These are phyloP conservation scores for Cyrtorhinus lividipennis DNA, from an alignment of 1,140 invertebrate genomes.

Conservation along the genomic window DNA sequence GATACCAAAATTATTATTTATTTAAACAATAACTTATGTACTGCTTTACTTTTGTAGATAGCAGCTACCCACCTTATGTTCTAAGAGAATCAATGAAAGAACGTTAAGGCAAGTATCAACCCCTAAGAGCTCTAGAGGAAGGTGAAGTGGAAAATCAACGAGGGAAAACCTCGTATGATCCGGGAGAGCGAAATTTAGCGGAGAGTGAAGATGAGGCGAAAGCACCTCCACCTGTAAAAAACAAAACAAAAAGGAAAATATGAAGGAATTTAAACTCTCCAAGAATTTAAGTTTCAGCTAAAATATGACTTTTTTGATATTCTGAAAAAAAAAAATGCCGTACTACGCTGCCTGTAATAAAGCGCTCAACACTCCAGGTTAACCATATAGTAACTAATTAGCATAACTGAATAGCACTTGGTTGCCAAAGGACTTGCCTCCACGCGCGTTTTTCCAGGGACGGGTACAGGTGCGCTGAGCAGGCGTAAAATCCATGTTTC, in stretches of 20 bases:
- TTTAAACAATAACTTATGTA: too few species aligned
- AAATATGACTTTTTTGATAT: too few species aligned
- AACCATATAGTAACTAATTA: too few species aligned
- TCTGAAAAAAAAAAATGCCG: too few species aligned
- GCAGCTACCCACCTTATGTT: constrained; percentile 98
- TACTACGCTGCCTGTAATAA: too few species aligned
- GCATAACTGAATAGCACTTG: neutral
- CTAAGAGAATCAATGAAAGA: constrained; percentile 85
- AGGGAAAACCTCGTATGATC: constrained; percentile 92
- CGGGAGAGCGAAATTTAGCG: constrained; percentile 87
- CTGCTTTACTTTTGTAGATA: too few species aligned
- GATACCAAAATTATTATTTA: too few species aligned
- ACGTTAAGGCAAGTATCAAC: constrained; percentile 95
- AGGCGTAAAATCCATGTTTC: constrained; percentile 96
- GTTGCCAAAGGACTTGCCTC: constrained; percentile 46
- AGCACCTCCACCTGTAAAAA: constrained; percentile 80
- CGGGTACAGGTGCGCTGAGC: constrained; percentile 90
- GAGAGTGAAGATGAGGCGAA: constrained; percentile 69
- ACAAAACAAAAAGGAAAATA: too few species aligned
- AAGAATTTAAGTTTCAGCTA: too few species aligned
- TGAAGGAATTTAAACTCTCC: too few species aligned
- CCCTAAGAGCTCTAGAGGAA: constrained; percentile 91
- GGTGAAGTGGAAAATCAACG: constrained; percentile 94
- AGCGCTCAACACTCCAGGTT: too few species aligned
- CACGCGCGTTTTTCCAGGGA: constrained; percentile 89